Percentiles rank a stretch among this genome's conserved stretches.
Evolutionary conservation across 1,140 invertebrate genomes (phyloP).

Genomic region (Nixonia krombeini): DNA sequence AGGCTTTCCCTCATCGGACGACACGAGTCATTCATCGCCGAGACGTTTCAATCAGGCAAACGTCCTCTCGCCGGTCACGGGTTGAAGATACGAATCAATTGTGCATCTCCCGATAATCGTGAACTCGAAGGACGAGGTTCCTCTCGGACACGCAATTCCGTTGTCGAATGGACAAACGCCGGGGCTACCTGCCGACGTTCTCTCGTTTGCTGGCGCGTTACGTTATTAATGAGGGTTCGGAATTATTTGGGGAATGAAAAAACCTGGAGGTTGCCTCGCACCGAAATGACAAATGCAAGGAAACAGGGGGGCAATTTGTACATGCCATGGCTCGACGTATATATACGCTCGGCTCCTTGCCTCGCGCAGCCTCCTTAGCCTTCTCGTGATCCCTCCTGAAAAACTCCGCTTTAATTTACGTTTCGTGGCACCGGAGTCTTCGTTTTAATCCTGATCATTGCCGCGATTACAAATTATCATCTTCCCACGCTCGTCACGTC

Average conservation of each 20-base stretch:
- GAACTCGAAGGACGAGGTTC: conserved; percentile 40
- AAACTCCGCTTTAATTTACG: conserved; percentile 40
- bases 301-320: conserved; percentile 66
- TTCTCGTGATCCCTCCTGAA: conserved; percentile 32
- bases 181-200: conserved; percentile 47
- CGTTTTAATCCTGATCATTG: conserved; percentile 40
- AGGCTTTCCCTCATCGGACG: conserved; percentile 18
- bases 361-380: conserved; percentile 30
- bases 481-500: not conserved
- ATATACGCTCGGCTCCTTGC: conserved; percentile 47
- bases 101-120: conserved; percentile 42
- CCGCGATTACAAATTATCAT: conserved; percentile 32
- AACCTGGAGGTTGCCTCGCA: conserved; percentile 57
- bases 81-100: conserved; percentile 47
- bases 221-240: conserved; percentile 65
- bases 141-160: conserved; percentile 30
- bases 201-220: conserved; percentile 55
- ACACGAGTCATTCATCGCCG: conserved; percentile 35
- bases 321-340: conserved; percentile 55
- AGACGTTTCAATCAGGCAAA: conserved; percentile 32
- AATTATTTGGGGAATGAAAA: conserved; percentile 67
- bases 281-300: conserved; percentile 66
- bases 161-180: conserved; percentile 41
- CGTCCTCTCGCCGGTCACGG: conserved; percentile 10
- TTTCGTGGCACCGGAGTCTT: conserved; percentile 1